Conservation (phyloP, 2,113 vertebrate species). For the Nesogale talazaci region DNA sequence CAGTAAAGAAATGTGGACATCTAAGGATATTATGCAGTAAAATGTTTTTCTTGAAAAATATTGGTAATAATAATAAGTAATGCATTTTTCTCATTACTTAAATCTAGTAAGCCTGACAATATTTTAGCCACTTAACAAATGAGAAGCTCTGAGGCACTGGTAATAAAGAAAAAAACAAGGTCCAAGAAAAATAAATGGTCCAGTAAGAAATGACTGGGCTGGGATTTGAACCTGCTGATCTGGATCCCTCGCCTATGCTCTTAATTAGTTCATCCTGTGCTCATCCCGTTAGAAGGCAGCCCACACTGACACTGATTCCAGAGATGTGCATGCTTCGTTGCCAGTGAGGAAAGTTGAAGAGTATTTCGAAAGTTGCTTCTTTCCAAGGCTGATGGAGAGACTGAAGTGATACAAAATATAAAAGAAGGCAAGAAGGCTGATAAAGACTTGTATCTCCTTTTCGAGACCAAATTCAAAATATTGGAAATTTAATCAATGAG, state of each 20-base stretch:
- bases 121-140: not conserved
- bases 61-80: not conserved
- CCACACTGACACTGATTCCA: not conserved
- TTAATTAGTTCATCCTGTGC: not conserved
- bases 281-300: not conserved
- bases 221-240: not conserved
- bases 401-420: slow-evolving; percentile 12
- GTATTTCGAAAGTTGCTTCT: not conserved
- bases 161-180: not conserved
- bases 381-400: not conserved
- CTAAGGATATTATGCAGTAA: slow-evolving; percentile 19
- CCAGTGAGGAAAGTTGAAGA: not conserved
- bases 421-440: not conserved
- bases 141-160: not conserved
- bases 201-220: not conserved
- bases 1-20: not conserved
- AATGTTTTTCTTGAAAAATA: slow-evolving; percentile 22
- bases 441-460: not conserved
- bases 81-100: slow-evolving; percentile 11
- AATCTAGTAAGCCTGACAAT: not conserved
- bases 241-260: not conserved
- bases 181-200: not conserved
- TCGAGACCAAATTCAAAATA: slow-evolving; percentile 16
- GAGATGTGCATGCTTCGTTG: not conserved
- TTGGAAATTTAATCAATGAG: slow-evolving; percentile 34